Evolutionary conservation across 1,140 invertebrate genomes (phyloP).

Genomic region (Zaprionus nigranus): DNA sequence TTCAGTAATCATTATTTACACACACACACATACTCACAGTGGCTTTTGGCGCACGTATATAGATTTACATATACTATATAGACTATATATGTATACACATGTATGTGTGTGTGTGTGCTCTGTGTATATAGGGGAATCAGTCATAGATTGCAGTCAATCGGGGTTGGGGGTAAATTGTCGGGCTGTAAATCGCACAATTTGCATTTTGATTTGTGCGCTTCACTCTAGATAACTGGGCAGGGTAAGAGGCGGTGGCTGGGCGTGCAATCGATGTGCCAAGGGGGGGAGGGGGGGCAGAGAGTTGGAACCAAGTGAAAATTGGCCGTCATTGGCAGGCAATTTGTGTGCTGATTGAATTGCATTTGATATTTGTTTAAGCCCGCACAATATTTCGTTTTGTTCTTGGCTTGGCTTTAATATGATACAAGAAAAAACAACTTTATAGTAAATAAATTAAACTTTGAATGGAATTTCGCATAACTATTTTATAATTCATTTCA

Average conservation of each 20-base stretch:
- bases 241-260: not conserved
- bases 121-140: constrained; percentile 5
- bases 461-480: not conserved
- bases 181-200: constrained; percentile 71
- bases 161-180: constrained; percentile 26
- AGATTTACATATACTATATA: constrained; percentile 19
- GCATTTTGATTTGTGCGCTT: constrained; percentile 73
- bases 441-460: not conserved
- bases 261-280: not conserved
- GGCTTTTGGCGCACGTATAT: constrained; percentile 6
- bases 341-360: constrained; percentile 65
- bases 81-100: not conserved
- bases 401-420: constrained; percentile 15
- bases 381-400: not conserved
- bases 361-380: constrained; percentile 50
- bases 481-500: not conserved
- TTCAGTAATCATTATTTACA: constrained; percentile 81
- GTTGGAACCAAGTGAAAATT: constrained; percentile 19
- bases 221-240: constrained; percentile 47
- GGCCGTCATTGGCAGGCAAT: constrained; percentile 52
- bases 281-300: not conserved
- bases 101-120: not conserved
- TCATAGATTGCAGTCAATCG: constrained; percentile 37
- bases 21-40: constrained; percentile 9
- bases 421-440: not conserved